A percentile compares a stretch with the other conserved stretches of the same genome.
Conservation (phyloP, 2,797 vertebrate species). For the Enteromius thamalakanensis region DNA sequence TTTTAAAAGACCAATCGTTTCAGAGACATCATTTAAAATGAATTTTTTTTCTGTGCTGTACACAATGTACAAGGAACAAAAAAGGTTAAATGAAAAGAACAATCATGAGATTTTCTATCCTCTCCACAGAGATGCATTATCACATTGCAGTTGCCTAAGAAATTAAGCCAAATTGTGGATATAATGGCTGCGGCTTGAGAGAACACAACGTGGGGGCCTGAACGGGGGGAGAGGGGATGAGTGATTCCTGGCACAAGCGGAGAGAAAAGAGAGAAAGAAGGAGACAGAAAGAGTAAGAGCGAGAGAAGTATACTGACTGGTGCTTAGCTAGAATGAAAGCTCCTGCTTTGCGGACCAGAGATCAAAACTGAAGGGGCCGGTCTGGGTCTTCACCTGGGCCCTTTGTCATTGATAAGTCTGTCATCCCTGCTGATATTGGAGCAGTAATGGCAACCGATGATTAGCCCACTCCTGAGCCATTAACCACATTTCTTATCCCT, state of each 20-base stretch:
- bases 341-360: slow-evolving; percentile 86
- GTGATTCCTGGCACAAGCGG: slow-evolving; percentile 72
- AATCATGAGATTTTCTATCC: slow-evolving; percentile 55
- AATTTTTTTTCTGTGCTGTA: background rate
- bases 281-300: slow-evolving; percentile 81
- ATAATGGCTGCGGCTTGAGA: slow-evolving; percentile 79
- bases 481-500: slow-evolving; percentile 93
- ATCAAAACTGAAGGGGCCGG: slow-evolving; percentile 86
- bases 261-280: slow-evolving; percentile 74
- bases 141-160: slow-evolving; percentile 76
- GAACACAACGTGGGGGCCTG: slow-evolving; percentile 68
- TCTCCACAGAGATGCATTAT: slow-evolving; percentile 70
- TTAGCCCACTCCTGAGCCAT: slow-evolving; percentile 91
- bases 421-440: slow-evolving; percentile 93
- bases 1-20: background rate
- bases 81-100: slow-evolving; percentile 62
- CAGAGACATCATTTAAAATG: background rate
- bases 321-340: slow-evolving; percentile 87
- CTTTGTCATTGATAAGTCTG: slow-evolving; percentile 95
- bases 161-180: slow-evolving; percentile 85
- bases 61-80: slow-evolving; percentile 12
- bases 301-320: slow-evolving; percentile 78
- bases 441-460: slow-evolving; percentile 91
- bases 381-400: slow-evolving; percentile 80
- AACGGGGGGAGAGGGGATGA: slow-evolving; percentile 67